phyloP scores from a whole-genome alignment of 35 echinoderm and acorn worm genomes.

The Hemicentrotus pulcherrimus region DNA sequence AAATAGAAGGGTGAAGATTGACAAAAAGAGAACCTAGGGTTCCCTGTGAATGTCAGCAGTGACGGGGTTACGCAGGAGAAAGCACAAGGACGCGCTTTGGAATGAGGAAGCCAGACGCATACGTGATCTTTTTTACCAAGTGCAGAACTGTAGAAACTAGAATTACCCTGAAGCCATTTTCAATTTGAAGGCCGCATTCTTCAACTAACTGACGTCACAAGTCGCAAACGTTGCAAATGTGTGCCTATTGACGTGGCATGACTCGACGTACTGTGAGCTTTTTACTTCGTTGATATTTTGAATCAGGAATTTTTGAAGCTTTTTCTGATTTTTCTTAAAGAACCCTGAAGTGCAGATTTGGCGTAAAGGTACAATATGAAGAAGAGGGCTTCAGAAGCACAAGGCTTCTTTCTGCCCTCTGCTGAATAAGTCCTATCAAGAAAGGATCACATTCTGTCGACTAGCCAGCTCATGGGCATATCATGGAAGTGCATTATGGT shows the following conservation, averaged over 20 bases:
- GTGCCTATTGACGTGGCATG: constrained; percentile 12
- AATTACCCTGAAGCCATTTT: constrained; percentile 19
- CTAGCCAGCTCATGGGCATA: not conserved
- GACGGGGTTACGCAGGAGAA: constrained; percentile 3
- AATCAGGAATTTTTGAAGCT: constrained; percentile 25
- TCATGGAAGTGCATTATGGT: not conserved
- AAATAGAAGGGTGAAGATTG: constrained; percentile 35
- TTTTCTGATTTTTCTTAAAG: constrained; percentile 6
- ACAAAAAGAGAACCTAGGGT: not conserved
- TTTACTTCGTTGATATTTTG: not conserved
- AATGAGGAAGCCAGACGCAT: constrained; percentile 18
- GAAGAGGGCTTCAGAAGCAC: not conserved
- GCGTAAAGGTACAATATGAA: constrained; percentile 24
- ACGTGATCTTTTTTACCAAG: constrained; percentile 46
- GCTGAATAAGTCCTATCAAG: constrained; percentile 17
- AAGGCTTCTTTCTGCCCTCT: not conserved
- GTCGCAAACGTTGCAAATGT: not conserved
- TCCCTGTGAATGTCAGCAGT: constrained; percentile 21
- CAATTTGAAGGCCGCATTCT: not conserved
- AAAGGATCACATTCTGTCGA: constrained; percentile 48
- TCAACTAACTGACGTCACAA: not conserved
- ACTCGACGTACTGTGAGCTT: not conserved
- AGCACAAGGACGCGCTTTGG: constrained; percentile 16
- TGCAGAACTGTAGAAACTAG: constrained; percentile 35
- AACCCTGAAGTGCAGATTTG: constrained; percentile 41